phyloP scores from a whole-genome alignment of 2,797 vertebrate genomes.

The Molossus alvarezi region DNA sequence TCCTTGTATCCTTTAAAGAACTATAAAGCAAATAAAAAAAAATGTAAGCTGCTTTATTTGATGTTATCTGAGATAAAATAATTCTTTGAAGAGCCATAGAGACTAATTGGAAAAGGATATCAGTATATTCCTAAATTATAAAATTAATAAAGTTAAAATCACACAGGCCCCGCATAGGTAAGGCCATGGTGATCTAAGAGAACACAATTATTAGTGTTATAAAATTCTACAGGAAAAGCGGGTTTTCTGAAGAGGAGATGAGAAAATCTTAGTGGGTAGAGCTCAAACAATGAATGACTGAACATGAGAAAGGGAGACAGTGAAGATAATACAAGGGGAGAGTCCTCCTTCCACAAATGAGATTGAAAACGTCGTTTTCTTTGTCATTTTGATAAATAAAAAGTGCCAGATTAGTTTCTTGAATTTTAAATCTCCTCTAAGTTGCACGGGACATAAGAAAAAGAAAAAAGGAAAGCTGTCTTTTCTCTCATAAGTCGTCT shows the following conservation, averaged over 20 bases:
- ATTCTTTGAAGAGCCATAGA: constrained; percentile 88
- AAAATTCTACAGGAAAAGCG: constrained; percentile 68
- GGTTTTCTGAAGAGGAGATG: constrained; percentile 49
- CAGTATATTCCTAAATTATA: constrained; percentile 85
- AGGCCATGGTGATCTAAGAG: constrained; percentile 59
- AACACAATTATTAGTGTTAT: constrained; percentile 67
- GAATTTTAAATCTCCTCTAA: constrained; percentile 47
- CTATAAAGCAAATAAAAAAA: constrained; percentile 89
- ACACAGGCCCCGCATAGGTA: constrained; percentile 80
- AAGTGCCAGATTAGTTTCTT: neutral
- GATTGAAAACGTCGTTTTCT: constrained; percentile 40
- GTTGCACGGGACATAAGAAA: neutral
- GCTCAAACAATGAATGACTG: neutral
- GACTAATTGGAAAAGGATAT: constrained; percentile 89
- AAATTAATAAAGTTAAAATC: constrained; percentile 84
- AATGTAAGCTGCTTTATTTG: constrained; percentile 89
- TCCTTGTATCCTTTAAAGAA: constrained; percentile 89
- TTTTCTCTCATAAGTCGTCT: constrained; percentile 30
- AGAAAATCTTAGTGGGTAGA: constrained; percentile 50
- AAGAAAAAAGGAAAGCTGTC: neutral
- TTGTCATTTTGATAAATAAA: constrained; percentile 55
- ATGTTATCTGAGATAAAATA: constrained; percentile 90
- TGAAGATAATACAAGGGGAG: neutral
- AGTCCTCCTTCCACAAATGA: neutral
- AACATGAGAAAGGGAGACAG: neutral